phyloP scores from a whole-genome alignment of 2,113 vertebrate species.

The Spea multiplicata region DNA sequence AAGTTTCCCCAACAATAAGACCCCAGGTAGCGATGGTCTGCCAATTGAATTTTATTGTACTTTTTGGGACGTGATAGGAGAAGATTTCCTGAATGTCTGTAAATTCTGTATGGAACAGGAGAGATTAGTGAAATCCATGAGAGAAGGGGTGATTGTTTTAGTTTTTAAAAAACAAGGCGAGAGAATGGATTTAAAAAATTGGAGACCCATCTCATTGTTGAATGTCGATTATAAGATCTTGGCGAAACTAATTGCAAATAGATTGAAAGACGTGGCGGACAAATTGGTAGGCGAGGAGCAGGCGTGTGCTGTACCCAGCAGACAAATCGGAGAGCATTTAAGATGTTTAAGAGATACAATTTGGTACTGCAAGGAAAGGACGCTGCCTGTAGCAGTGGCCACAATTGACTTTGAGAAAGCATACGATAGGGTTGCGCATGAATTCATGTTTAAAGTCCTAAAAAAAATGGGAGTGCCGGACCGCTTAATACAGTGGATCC shows the following conservation, averaged over 20 bases:
- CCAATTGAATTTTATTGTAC: background rate
- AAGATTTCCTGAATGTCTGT: background rate
- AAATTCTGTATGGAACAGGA: background rate
- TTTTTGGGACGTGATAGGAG: background rate
- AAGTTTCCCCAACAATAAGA: background rate
- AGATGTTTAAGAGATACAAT: no score
- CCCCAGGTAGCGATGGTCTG: background rate
- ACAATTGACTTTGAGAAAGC: background rate
- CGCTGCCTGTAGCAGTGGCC: background rate
- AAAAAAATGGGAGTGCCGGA: background rate
- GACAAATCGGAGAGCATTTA: no score
- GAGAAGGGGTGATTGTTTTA: background rate
- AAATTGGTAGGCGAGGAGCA: no score
- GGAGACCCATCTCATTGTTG: background rate
- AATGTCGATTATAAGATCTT: conserved; percentile 1
- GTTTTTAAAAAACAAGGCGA: background rate
- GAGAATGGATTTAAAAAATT: background rate
- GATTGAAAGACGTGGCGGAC: no score
- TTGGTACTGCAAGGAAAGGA: background rate
- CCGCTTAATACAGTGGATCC: background rate
- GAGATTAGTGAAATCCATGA: background rate
- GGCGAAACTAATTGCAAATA: no score
- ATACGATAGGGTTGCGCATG: background rate
- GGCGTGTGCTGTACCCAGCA: no score
- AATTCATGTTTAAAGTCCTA: background rate